Base-by-base conservation (phyloP, 2,113 vertebrate species). In the Leptodactylus fuscus region DNA sequence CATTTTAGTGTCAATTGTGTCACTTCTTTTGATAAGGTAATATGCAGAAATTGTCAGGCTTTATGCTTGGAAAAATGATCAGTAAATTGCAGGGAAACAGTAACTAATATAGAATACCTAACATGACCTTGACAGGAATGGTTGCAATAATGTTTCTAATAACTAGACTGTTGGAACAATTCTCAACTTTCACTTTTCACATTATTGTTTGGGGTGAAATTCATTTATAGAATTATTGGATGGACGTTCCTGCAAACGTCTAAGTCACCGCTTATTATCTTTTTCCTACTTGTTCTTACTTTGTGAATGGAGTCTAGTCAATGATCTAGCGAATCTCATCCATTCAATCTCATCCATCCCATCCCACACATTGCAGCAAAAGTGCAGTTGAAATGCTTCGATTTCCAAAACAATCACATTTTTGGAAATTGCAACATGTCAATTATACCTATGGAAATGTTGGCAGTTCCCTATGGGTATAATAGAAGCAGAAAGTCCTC, bases 1-100 rank as follows among this genome's bases (percentile, higher is more conserved):
- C 49, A 60, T 60, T 41, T 58, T 79, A 79, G 29, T 55, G 29
- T 78, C 49, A 78, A n/a, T 38, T 58, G 10, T 79, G 76, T 79
- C 48, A n/a, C 41, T 79, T 24, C 34, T 79, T 79, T 60, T 78
- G 75, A 55, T 78, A 78, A 51, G 34, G 51, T 11, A 79, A 78
- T 78, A 38, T 78, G 9, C 49, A 55, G 29, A 55, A 34, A 55
- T 36, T 36, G 29, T 78, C 75, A 55, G 75, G 18, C 48, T 76
- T 49, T 49, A 48, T 29, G 27, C 41, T 75, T 18, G 46, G 24
- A 27, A 75, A 48, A 74, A 74, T 48, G 41, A 74, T 74, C 41
- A 46, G 74, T 20, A 76, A 76, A 32, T 78, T 55, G 32, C 75
- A 78, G 29, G 74, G 46, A 76, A 55, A 55, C 75, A 53, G 48